These are phyloP conservation scores for Sminthurinus signatus DNA, from an alignment of 1,140 invertebrate species.

Conservation along the genomic window DNA sequence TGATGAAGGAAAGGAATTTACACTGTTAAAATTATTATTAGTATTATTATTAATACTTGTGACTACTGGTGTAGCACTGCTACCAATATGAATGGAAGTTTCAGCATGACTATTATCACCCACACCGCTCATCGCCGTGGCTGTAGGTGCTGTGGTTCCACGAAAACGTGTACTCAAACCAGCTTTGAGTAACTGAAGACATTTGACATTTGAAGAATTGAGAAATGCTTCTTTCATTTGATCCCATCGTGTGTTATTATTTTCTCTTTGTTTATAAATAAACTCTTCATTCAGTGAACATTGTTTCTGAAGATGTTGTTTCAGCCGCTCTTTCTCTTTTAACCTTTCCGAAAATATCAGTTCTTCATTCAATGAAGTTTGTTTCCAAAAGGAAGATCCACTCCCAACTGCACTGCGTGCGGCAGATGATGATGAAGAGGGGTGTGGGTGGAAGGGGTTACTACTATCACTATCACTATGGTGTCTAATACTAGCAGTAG, in stretches of 20 bases:
- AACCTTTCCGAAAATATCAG: constrained; percentile 72
- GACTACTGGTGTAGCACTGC: no score
- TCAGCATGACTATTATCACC: not conserved
- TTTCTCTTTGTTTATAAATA: constrained; percentile 56
- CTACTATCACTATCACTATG: constrained; percentile 52
- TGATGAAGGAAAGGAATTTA: no score
- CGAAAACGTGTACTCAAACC: constrained; percentile 55
- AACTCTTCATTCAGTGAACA: constrained; percentile 80
- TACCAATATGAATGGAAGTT: no score
- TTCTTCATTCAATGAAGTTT: constrained; percentile 82
- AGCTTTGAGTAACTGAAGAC: constrained; percentile 75
- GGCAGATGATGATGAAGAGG: constrained; percentile 42
- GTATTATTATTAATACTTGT: not conserved
- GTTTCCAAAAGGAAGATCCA: constrained; percentile 57
- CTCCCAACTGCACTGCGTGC: constrained; percentile 43
- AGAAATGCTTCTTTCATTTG: constrained; percentile 65
- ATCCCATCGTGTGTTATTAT: constrained; percentile 47
- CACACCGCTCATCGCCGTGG: no score
- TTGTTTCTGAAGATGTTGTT: constrained; percentile 79
- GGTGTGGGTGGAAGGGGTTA: constrained; percentile 33
- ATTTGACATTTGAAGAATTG: constrained; percentile 63
- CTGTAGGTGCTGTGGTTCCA: constrained; percentile 42
- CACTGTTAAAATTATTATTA: no score
- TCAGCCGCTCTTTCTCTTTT: constrained; percentile 72
- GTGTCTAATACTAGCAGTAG: constrained; percentile 46